phyloP scores from a whole-genome alignment of 92 coral and sea anemone species.

The Paramuricea clavata region DNA sequence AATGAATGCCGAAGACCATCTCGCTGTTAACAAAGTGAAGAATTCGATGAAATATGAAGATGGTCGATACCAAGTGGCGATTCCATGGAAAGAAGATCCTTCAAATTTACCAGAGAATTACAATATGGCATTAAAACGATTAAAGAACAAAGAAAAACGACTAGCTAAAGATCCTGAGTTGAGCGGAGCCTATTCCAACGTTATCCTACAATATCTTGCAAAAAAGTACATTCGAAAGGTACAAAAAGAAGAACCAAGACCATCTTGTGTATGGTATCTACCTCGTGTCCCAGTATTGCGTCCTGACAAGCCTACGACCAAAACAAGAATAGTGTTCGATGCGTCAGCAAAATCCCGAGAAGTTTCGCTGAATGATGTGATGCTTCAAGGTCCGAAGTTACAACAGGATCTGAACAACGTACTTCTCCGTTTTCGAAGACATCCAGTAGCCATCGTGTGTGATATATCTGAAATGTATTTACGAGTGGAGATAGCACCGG shows the following conservation, averaged over 20 bases:
- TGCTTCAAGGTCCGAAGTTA: conserved; percentile 69
- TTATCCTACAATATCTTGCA: conserved; percentile 51
- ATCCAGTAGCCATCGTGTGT: conserved; percentile 67
- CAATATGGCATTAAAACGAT: conserved; percentile 52
- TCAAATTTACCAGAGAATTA: too few relatives aligned
- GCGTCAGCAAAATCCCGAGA: conserved; percentile 67
- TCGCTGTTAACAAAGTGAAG: conserved; percentile 28
- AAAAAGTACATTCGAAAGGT: conserved; percentile 63
- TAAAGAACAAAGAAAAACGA: conserved; percentile 68
- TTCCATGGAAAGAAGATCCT: too few relatives aligned
- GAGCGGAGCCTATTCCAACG: conserved; percentile 38
- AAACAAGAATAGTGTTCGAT: conserved; percentile 71
- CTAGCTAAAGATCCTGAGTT: conserved; percentile 58
- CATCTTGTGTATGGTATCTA: conserved; percentile 57
- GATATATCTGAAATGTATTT: conserved; percentile 79
- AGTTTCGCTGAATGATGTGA: conserved; percentile 65
- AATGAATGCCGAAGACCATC: conserved; percentile 15
- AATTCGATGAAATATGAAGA: conserved; percentile 32
- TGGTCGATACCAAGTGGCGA: neutral
- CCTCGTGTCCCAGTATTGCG: conserved; percentile 76
- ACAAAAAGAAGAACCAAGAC: conserved; percentile 21
- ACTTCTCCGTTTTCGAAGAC: conserved; percentile 55
- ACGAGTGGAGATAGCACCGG: conserved; percentile 20
- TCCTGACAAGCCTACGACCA: conserved; percentile 78
- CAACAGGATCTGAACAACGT: conserved; percentile 67